A percentile compares a stretch with the other conserved stretches of the same genome.
phyloP scores from a whole-genome alignment of 1,140 invertebrate genomes.

The Drosophila paulistorum region DNA sequence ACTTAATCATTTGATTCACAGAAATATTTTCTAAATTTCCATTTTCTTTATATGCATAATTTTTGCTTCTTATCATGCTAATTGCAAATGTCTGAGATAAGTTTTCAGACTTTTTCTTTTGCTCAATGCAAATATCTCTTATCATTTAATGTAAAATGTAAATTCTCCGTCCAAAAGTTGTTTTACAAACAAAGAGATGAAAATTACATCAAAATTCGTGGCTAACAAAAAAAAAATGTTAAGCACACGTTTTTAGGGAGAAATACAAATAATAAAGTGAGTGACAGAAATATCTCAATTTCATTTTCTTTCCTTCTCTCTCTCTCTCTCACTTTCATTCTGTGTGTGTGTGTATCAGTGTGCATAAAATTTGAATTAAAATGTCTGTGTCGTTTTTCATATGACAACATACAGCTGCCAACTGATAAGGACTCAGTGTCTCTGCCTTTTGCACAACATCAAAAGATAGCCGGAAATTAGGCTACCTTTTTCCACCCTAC shows the following conservation, averaged over 20 bases:
- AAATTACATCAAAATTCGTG: slow-evolving; percentile 6
- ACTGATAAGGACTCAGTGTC: slow-evolving; percentile 31
- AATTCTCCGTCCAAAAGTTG: slow-evolving; percentile 21
- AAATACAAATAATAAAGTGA: slow-evolving; percentile 42
- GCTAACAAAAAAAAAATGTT: slow-evolving; percentile 7
- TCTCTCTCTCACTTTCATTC: neutral
- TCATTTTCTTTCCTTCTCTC: neutral
- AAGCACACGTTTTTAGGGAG: slow-evolving; percentile 29
- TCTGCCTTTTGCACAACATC: slow-evolving; percentile 21
- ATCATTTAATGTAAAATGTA: slow-evolving; percentile 55
- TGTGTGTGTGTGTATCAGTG: slow-evolving; percentile 4
- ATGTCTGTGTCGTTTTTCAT: slow-evolving; percentile 34
- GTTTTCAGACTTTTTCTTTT: neutral
- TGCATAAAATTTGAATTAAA: slow-evolving; percentile 59
- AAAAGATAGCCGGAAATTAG: slow-evolving; percentile 32
- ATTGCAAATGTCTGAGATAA: neutral
- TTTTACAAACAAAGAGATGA: slow-evolving; percentile 25
- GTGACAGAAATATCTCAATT: slow-evolving; percentile 25
- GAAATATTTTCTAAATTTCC: neutral
- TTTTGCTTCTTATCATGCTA: slow-evolving; percentile 5
- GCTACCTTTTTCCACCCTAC: slow-evolving; percentile 10
- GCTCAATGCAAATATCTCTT: slow-evolving; percentile 10
- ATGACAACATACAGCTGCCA: slow-evolving; percentile 39
- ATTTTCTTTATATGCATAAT: neutral
- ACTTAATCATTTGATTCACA: no score